Percentiles rank a stretch among this genome's conserved stretches.
Conservation (phyloP, 2,888 invertebrate species). For the Deilephila elpenor region DNA sequence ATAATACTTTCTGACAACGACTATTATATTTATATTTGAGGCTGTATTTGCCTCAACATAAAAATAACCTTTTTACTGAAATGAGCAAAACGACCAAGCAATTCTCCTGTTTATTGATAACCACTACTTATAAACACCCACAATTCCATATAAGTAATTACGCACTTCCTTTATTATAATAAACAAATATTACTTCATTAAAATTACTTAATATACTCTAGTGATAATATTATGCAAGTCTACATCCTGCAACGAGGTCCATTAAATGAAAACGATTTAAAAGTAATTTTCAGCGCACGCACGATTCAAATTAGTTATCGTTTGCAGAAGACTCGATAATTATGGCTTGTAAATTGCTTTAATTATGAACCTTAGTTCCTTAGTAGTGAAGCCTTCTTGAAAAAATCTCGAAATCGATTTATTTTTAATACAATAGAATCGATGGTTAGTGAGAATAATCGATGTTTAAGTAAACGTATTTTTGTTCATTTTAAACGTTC, state of each 20-base stretch:
- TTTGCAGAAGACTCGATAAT: not conserved
- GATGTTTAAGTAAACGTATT: no score
- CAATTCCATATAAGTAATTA: not conserved
- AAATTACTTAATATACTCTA: not conserved
- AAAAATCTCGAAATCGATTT: not conserved
- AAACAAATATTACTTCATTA: slow-evolving; percentile 9
- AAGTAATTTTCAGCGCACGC: slow-evolving; percentile 16
- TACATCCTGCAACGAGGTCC: not conserved
- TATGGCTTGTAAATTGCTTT: not conserved
- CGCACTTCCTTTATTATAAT: not conserved
- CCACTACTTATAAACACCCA: no score
- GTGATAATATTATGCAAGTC: not conserved
- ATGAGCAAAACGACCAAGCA: no score
- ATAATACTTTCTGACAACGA: no score
- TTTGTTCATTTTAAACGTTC: no score
- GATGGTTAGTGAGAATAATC: no score
- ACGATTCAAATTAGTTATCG: slow-evolving; percentile 10
- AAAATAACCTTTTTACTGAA: no score
- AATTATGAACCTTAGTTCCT: not conserved
- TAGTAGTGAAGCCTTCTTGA: not conserved
- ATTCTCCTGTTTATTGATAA: no score
- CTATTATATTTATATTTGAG: no score
- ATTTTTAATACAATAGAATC: no score
- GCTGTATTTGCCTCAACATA: no score
- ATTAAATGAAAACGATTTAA: slow-evolving; percentile 13